phyloP scores from a whole-genome alignment of 2,888 invertebrate genomes.

The Acrocyrtus sp. region DNA sequence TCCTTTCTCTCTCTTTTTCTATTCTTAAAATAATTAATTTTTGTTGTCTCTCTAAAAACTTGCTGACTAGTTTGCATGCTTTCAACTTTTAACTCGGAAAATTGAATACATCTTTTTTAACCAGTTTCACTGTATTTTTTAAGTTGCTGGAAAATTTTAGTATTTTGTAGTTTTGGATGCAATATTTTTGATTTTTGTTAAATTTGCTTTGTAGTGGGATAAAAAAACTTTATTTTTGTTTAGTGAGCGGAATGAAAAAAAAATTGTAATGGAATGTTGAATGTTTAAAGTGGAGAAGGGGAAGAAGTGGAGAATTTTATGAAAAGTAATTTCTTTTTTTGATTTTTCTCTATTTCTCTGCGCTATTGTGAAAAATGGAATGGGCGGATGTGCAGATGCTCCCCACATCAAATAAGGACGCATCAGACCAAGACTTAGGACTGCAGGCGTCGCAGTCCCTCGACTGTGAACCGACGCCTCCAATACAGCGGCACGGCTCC shows the following conservation, averaged over 20 bases:
- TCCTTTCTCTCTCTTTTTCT: constrained; percentile 17
- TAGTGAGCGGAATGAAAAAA: too few species aligned
- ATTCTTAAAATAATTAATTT: too few species aligned
- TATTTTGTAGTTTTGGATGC: background rate
- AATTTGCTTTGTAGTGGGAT: too few species aligned
- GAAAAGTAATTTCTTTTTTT: too few species aligned
- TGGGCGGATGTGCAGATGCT: constrained; percentile 54
- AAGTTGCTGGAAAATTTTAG: background rate
- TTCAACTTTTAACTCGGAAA: background rate
- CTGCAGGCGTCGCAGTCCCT: constrained; percentile 91
- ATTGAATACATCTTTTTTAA: too few species aligned
- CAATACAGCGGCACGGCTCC: constrained; percentile 85
- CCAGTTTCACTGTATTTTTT: too few species aligned
- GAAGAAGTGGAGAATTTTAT: too few species aligned
- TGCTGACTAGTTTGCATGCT: background rate
- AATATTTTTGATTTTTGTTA: too few species aligned
- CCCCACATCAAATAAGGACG: constrained; percentile 59
- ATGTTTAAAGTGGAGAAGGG: too few species aligned
- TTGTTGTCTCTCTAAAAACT: background rate
- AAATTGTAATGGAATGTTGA: too few species aligned
- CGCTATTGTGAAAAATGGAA: background rate
- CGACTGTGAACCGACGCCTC: constrained; percentile 92
- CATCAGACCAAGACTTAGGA: constrained; percentile 82
- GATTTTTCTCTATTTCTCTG: too few species aligned
- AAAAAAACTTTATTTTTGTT: too few species aligned